Conservation (phyloP, 2,797 vertebrate genomes). For the Pseudochromis fuscus region DNA sequence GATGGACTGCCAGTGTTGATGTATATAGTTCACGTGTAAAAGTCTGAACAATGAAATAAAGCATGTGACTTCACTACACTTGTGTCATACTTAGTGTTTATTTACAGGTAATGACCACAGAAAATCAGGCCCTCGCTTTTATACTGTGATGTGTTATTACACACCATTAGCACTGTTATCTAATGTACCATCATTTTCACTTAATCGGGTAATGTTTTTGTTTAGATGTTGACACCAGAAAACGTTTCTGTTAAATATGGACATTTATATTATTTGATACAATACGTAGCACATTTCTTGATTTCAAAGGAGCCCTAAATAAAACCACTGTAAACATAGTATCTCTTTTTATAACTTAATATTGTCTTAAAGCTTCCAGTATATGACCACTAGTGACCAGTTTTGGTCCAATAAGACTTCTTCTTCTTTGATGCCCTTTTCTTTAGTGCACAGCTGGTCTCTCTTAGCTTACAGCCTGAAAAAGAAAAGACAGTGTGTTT, state of each 20-base stretch:
- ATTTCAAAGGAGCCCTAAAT: constrained; percentile 20
- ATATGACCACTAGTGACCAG: not conserved
- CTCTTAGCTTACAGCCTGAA: constrained; percentile 50
- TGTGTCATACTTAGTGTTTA: constrained; percentile 42
- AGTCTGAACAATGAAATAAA: constrained; percentile 80
- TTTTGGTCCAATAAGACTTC: constrained; percentile 8
- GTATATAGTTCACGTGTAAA: constrained; percentile 68
- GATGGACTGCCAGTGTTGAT: constrained; percentile 63
- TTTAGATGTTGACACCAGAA: constrained; percentile 1
- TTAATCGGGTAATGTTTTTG: too few relatives aligned
- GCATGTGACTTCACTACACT: constrained; percentile 79
- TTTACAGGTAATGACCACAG: constrained; percentile 46
- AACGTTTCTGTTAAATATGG: not conserved
- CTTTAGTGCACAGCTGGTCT: not conserved
- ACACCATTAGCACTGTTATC: not conserved
- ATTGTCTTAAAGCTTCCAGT: not conserved
- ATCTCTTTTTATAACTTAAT: not conserved
- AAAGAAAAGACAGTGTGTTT: constrained; percentile 27
- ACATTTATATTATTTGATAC: not conserved
- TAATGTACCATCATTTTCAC: not conserved
- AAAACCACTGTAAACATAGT: constrained; percentile 14
- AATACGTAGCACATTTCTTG: not conserved
- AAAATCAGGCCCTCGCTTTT: not conserved
- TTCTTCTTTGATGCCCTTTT: not conserved
- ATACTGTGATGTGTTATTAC: not conserved